These are phyloP conservation scores for Trichechus manatus DNA, from an alignment of 2,113 vertebrate species.

Conservation along the genomic window DNA sequence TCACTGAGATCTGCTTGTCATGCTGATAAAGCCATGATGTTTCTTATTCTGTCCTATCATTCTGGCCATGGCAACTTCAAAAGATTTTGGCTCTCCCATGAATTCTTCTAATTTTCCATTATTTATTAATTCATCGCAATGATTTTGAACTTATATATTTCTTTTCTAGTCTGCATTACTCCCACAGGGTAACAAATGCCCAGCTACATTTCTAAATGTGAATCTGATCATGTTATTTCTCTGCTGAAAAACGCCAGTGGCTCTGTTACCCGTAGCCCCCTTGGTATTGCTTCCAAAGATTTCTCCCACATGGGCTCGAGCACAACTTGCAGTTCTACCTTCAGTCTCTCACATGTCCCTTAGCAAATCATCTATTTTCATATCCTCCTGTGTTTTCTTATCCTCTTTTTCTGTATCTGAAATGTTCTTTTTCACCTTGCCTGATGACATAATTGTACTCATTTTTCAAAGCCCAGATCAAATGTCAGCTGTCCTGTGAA, in stretches of 20 bases:
- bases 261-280: background rate
- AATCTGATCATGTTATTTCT: background rate
- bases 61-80: background rate
- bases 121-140: conserved; percentile 52
- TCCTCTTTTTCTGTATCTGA: background rate
- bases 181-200: background rate
- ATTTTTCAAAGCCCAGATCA: conserved; percentile 57
- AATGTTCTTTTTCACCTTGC: conserved; percentile 22
- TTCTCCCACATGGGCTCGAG: background rate
- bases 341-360: background rate
- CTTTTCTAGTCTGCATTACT: background rate
- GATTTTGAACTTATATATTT: conserved; percentile 44
- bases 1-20: background rate
- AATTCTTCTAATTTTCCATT: conserved; percentile 36
- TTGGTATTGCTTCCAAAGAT: background rate
- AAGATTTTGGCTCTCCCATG: background rate
- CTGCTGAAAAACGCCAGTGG: background rate
- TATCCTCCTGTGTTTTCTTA: background rate
- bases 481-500: conserved; percentile 50
- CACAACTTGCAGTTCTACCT: background rate
- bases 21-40: background rate
- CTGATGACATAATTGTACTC: conserved; percentile 46
- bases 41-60: background rate
- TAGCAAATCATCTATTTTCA: background rate
- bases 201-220: background rate